These are phyloP conservation scores for Tyrannus savana DNA, from an alignment of 2,113 vertebrate genomes.

Conservation along the genomic window DNA sequence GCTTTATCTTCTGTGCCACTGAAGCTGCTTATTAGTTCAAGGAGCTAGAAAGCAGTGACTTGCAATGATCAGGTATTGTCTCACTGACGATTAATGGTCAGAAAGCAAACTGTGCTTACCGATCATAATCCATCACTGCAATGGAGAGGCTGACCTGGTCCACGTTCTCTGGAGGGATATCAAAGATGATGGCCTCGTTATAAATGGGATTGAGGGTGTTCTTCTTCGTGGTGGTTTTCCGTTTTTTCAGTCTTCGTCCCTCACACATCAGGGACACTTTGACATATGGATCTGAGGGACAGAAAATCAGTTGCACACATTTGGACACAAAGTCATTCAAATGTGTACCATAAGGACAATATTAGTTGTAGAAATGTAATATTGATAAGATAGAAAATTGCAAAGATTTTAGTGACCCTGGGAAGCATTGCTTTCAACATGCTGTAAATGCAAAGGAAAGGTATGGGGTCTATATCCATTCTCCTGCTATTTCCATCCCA, in stretches of 20 bases:
- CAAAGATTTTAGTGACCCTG: not conserved
- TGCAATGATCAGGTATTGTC: not conserved
- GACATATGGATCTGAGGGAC: conserved; percentile 89
- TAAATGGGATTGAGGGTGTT: conserved; percentile 94
- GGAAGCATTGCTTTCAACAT: not conserved
- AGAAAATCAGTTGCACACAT: not conserved
- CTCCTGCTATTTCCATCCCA: not conserved
- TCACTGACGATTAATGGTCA: not conserved
- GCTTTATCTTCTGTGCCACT: not conserved
- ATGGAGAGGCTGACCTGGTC: conserved; percentile 98
- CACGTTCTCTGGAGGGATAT: conserved; percentile 97
- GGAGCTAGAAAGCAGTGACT: not conserved
- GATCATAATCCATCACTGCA: conserved; percentile 96
- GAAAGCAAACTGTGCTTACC: conserved; percentile 74
- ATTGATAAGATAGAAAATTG: not conserved
- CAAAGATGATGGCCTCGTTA: conserved; percentile 98
- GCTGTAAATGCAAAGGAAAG: not conserved
- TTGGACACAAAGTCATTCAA: not conserved
- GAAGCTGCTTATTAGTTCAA: not conserved
- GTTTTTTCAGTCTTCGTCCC: conserved; percentile 92
- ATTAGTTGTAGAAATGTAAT: not conserved
- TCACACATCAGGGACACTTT: conserved; percentile 97
- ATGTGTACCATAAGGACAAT: not conserved
- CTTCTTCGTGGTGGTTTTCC: conserved; percentile 96
- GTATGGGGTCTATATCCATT: not conserved